A percentile compares a stretch with the other conserved stretches of the same genome.
phyloP scores from a whole-genome alignment of 1,140 invertebrate species.

The Heliothis virescens region DNA sequence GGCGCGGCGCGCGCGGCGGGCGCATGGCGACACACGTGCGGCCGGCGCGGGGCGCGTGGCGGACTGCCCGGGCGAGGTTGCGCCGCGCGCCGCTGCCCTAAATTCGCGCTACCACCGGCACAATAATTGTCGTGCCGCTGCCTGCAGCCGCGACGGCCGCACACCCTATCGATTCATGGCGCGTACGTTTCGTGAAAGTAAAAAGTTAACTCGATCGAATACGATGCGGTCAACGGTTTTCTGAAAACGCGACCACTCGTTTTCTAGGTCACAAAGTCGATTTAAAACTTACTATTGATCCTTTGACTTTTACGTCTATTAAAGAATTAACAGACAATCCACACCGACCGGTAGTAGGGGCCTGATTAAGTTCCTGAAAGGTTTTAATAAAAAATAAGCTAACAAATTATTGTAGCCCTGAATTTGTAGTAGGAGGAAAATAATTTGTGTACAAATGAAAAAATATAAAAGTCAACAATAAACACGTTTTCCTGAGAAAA shows the following conservation, averaged over 20 bases:
- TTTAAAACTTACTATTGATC: conserved; percentile 77
- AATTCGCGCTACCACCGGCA: conserved; percentile 82
- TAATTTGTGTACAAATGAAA: conserved; percentile 17
- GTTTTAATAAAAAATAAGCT: conserved; percentile 39
- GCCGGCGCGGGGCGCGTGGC: conserved; percentile 58
- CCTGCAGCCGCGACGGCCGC: conserved; percentile 79
- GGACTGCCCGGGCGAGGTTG: conserved; percentile 65
- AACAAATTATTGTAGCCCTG: conserved; percentile 25
- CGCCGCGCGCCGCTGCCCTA: conserved; percentile 82
- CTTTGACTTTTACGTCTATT: conserved; percentile 24
- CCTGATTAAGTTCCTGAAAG: background rate
- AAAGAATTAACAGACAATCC: conserved; percentile 23
- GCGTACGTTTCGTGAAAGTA: conserved; percentile 80
- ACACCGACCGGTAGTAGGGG: conserved; percentile 9
- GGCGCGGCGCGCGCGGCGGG: conserved; percentile 36
- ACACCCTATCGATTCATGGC: conserved; percentile 78
- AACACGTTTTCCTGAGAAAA: conserved; percentile 16
- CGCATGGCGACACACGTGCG: conserved; percentile 49
- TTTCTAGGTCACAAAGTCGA: conserved; percentile 80
- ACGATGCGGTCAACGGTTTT: conserved; percentile 75
- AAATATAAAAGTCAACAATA: conserved; percentile 14
- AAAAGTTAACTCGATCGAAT: conserved; percentile 84
- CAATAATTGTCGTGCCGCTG: conserved; percentile 82
- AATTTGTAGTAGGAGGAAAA: conserved; percentile 18
- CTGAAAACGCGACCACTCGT: conserved; percentile 67